Percentiles rank a stretch among this genome's conserved stretches.
These are phyloP conservation scores for Holothuria scabra DNA, from an alignment of 53 echinoderm and acorn worm genomes.

Conservation along the genomic window DNA sequence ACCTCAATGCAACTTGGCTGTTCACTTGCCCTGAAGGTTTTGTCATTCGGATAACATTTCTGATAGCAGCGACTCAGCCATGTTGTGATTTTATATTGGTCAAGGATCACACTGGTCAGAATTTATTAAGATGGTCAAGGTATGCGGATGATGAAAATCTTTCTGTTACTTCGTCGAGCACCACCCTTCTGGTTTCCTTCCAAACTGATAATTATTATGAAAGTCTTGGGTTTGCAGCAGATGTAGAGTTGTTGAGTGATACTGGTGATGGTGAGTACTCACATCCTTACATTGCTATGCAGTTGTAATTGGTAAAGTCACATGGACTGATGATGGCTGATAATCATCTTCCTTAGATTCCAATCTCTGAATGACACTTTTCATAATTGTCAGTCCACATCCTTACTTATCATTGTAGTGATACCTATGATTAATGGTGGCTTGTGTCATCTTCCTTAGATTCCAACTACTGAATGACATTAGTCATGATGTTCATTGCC, in stretches of 20 bases:
- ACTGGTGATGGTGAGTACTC: conserved; percentile 5
- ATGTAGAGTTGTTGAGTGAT: neutral
- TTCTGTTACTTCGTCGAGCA: neutral
- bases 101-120: neutral
- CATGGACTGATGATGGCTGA: too few species aligned
- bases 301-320: too few species aligned
- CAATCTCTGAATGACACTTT: too few species aligned
- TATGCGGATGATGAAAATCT: neutral
- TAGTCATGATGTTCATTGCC: too few species aligned
- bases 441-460: too few species aligned
- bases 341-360: too few species aligned
- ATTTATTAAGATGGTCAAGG: conserved; percentile 3
- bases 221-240: neutral
- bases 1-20: conserved; percentile 19
- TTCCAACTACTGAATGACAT: too few species aligned
- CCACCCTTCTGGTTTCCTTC: neutral
- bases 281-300: neutral
- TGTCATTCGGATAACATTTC: too few species aligned
- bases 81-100: conserved; percentile 6
- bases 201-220: neutral
- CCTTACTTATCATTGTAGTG: too few species aligned
- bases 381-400: too few species aligned
- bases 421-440: too few species aligned
- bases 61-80: neutral
- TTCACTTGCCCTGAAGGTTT: conserved; percentile 13